Evolutionary conservation across 2,888 invertebrate species (phyloP).

Genomic region (Drosophila robusta): DNA sequence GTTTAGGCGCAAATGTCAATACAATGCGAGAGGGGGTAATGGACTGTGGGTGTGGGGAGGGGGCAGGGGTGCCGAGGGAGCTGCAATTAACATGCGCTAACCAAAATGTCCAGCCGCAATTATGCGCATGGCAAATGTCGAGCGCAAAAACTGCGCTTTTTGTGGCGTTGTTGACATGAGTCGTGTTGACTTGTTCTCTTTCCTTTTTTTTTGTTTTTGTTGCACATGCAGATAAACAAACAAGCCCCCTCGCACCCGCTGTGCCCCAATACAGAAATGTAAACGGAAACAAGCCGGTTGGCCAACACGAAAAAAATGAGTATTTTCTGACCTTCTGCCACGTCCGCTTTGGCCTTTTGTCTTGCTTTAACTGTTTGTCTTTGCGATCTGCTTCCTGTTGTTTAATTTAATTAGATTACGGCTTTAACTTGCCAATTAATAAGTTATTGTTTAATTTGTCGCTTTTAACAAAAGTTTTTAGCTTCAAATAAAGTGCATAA

Average conservation of each 20-base stretch:
- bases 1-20: conserved; percentile 53
- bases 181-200: conserved; percentile 37
- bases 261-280: background rate
- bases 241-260: background rate
- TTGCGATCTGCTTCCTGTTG: background rate
- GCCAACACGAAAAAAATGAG: background rate
- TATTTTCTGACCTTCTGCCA: conserved; percentile 7
- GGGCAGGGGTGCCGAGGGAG: background rate
- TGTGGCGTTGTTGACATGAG: conserved; percentile 50
- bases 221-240: conserved; percentile 48
- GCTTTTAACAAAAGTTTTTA: conserved; percentile 26
- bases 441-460: conserved; percentile 32
- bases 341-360: conserved; percentile 12
- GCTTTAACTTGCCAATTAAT: conserved; percentile 49
- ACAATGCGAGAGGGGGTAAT: background rate
- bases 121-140: conserved; percentile 59
- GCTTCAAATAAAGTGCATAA: conserved; percentile 36
- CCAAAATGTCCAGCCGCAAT: conserved; percentile 57
- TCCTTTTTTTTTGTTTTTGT: conserved; percentile 15
- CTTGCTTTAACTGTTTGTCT: conserved; percentile 7
- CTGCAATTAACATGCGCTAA: conserved; percentile 58
- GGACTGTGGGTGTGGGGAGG: background rate
- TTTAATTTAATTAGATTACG: conserved; percentile 36
- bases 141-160: conserved; percentile 51
- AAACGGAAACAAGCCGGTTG: conserved; percentile 21